Evolutionary conservation across 2,888 invertebrate species (phyloP), one percentile per base, ranked within the genome.

Genomic region (Diogma glabrata): DNA sequence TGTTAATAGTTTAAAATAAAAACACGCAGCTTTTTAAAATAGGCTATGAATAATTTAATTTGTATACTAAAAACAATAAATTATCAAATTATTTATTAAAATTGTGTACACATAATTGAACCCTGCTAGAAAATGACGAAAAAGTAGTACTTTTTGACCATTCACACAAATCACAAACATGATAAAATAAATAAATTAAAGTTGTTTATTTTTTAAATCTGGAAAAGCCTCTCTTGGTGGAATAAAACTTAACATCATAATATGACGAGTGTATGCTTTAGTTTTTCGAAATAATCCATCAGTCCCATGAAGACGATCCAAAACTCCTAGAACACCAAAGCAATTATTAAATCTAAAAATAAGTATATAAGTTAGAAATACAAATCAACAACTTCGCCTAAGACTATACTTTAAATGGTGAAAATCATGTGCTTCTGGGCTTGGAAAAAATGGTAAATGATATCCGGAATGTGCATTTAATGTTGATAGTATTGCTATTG

Each of bases 371-470:
- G n/a, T n/a, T n/a, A n/a, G n/a, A n/a, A n/a, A n/a, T n/a, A n/a
- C n/a, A n/a, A n/a, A n/a, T n/a, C n/a, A n/a, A n/a, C n/a, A n/a
- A 28, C 47, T n/a, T n/a, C n/a, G n/a, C n/a, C n/a, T n/a, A 52
- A 43, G 19, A 19, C 66, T 76, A 75, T 66, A 84, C 84, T 88
- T 89, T 56, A 87, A 74, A 67, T 90, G 90, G 67, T 90, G 90
- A 66, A 84, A 90, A 68, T 90, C 90, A 63, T 90, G 90, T 0
- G 86, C 84, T 66, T 89, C 88, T 7, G 89, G 87, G 40, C 87
- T 87, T 6, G 87, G 86, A 64, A 88, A 81, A 67, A 88, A 84
- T 1, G 90, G 89, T 61, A 89, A 72, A 69, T 90, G 89, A 63
- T 89, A 90, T 10, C 89, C 90, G 43, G 85, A 85, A 67, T 90